Base-by-base conservation (phyloP, 2,888 invertebrate genomes). In the Lithophane leautieri region DNA sequence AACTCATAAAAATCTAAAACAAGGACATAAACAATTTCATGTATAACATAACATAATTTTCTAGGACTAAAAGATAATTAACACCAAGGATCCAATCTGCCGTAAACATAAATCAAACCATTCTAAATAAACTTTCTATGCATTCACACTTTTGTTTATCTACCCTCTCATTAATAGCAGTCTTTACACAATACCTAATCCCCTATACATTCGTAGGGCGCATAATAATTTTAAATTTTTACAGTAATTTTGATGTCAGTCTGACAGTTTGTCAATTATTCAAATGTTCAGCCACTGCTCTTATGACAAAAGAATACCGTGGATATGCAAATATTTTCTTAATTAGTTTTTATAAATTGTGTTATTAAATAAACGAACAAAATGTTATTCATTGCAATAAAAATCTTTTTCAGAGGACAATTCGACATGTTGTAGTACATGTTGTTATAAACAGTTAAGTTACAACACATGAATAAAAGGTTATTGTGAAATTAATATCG, bases 1-100 rank as follows among this genome's bases (percentile, higher is more conserved):
- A 93, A 94, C 93, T 93, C 90, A 90, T 92, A 93, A 92, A 81
- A 94, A 92, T 92, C 94, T 94, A 93, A 94, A 95, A 95, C 94
- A 94, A 94, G 90, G 88, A 91, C 91, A 93, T 94, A 95, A 95
- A 96, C 94, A 94, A 94, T 95, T 94, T 93, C 88, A 94, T 90
- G 90, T 93, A 92, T 92, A 95, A 94, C 94, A 86, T 94, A 93
- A 93, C 80, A 87, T 85, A 91, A 93, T 89, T 79, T 89, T 91
- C 88, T 92, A 91, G 89, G 83, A 88, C 89, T 91, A 90, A 90
- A 88, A 86, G 78, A 88, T 90, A 90, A 90, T 88, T 83, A 83
- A 86, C 86, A 82, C 79, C 73, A 83, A 78, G 76, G 65, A 78
- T 88, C 83, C 81, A 85, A 86, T 79, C 81, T 76, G 86, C 62